Base-by-base conservation (phyloP, 1,140 invertebrate genomes). In the Papilio aristodemus region DNA sequence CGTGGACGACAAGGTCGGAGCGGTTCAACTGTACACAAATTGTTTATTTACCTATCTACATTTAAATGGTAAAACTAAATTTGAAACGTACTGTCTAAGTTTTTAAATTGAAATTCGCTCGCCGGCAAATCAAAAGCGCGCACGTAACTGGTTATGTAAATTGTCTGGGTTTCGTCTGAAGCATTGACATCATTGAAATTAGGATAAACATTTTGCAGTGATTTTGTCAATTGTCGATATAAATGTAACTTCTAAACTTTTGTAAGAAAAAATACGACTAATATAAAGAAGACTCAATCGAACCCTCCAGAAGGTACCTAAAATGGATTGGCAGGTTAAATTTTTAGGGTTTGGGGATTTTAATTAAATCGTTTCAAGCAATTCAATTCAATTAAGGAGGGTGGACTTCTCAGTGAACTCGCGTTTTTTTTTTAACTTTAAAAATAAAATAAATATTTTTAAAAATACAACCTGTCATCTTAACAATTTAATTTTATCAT, bases 1-100 rank as follows among this genome's bases (percentile, higher is more conserved):
- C 82, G 80, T 82, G 82, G 80, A 66, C 10, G 60, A 64, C 82
- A 84, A 82, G 82, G 82, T 76, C 82, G 78, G 59, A 69, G 62
- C 38, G 19, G 19, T 41, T 9, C n/a, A n/a, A 64, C 9, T 13
- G 11, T 62, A 50, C 50, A 38, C 14, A n/a, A n/a, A 32, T 32
- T 32, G 27, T 32, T 3, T 32, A 37, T 62, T 50, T 54, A 46
- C 32, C 36, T 54, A 54, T 54, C 19, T 4, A 22, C 46, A 54
- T 11, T 22, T 11, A 54, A 22, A 54, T 54, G 3, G 46, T 25
- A 11, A 22, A 22, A 22, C 22, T 17, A 5, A 54, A 4, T 54
- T 54, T 54, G 10, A 22, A 54, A 9, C 46, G 22, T 54, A 54
- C n/a, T n/a, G n/a, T 19, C 14, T 9, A 17, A 22, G 9, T 4